These are phyloP conservation scores for Rhinopithecus roxellana DNA, from an alignment of 2,113 vertebrate species.

Conservation along the genomic window DNA sequence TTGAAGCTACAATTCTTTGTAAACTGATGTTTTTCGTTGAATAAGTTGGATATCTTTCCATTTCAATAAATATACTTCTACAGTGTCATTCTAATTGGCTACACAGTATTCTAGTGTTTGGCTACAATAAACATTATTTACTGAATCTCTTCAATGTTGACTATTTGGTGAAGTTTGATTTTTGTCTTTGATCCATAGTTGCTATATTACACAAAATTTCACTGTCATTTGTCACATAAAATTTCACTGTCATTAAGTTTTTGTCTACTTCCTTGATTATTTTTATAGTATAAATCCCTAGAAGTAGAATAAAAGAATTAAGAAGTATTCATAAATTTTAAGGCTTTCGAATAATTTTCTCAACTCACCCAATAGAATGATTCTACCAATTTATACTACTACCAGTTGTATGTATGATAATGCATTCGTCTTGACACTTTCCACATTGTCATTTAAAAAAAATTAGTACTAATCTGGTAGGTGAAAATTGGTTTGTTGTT, in stretches of 20 bases:
- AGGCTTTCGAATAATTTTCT: constrained; percentile 21
- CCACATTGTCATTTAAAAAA: neutral
- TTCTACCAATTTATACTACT: neutral
- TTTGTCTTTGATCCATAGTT: neutral
- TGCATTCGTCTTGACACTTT: neutral
- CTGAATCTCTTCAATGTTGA: neutral
- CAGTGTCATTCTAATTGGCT: neutral
- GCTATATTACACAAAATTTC: neutral
- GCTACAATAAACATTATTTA: neutral
- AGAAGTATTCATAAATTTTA: neutral
- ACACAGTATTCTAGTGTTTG: neutral
- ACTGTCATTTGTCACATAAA: too few species aligned
- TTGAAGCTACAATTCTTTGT: neutral
- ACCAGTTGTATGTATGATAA: neutral
- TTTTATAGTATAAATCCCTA: neutral
- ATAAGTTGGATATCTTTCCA: neutral
- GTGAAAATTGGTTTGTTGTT: constrained; percentile 3
- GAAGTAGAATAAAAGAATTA: neutral
- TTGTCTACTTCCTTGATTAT: constrained; percentile 4
- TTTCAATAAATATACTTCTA: neutral
- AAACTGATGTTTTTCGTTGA: neutral
- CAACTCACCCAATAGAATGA: neutral
- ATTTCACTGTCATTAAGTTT: neutral
- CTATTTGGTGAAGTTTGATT: neutral
- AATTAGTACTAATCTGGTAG: constrained; percentile 6